Percentiles rank a stretch among this genome's conserved stretches.
Evolutionary conservation across 2,113 vertebrate species (phyloP).

Genomic region (Entelurus aequoreus): DNA sequence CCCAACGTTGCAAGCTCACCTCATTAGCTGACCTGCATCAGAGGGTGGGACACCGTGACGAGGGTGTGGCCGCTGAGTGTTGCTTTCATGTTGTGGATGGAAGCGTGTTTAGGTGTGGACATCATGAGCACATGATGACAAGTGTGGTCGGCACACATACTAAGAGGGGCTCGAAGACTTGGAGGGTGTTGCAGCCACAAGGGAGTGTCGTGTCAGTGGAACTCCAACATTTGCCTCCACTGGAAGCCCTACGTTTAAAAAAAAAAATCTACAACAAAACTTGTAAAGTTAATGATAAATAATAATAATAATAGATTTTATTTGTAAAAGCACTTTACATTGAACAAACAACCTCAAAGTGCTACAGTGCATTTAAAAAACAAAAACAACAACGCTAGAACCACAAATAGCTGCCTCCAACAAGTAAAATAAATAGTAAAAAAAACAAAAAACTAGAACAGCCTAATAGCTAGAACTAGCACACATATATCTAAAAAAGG

Average conservation of each 20-base stretch:
- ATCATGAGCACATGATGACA: slow-evolving; percentile 45
- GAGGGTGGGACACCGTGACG: slow-evolving; percentile 19
- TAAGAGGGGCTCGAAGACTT: slow-evolving; percentile 46
- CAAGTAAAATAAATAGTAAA: too few relatives aligned
- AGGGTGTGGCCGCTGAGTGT: slow-evolving; percentile 36
- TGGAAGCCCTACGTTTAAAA: slow-evolving; percentile 6
- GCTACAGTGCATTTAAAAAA: too few relatives aligned
- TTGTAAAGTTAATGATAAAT: too few relatives aligned
- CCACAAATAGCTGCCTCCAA: too few relatives aligned
- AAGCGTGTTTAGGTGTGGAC: slow-evolving; percentile 54
- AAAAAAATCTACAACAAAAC: too few relatives aligned
- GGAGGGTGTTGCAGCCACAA: slow-evolving; percentile 51
- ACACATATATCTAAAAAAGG: too few relatives aligned
- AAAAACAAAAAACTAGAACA: too few relatives aligned
- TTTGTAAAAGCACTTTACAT: too few relatives aligned
- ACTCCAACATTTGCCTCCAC: slow-evolving; percentile 44
- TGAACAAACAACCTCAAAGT: too few relatives aligned
- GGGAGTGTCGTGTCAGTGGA: slow-evolving; percentile 55
- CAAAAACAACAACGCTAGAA: too few relatives aligned
- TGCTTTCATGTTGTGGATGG: slow-evolving; percentile 36
- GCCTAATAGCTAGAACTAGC: too few relatives aligned
- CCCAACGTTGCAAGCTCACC: slow-evolving; percentile 25
- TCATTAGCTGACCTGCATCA: slow-evolving; percentile 30
- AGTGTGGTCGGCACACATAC: slow-evolving; percentile 22
- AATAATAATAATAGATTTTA: too few relatives aligned